Conservation (phyloP, 1,140 invertebrate species). For the Drosophila kepulauana region DNA sequence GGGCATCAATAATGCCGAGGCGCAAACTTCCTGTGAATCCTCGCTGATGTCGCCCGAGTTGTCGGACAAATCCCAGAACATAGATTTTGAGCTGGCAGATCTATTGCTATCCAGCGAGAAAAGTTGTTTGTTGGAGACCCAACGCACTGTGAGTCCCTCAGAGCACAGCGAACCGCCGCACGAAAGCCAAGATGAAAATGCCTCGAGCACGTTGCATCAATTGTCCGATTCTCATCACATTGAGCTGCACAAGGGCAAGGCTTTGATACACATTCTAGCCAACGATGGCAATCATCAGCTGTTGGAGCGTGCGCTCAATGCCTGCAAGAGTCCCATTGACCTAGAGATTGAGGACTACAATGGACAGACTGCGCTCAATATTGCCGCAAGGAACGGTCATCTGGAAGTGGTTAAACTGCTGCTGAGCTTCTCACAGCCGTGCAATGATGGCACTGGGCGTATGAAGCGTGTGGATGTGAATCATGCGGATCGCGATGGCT, state of each 20-base stretch:
- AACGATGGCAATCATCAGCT: constrained; percentile 90
- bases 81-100: constrained; percentile 83
- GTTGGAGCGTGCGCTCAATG: constrained; percentile 88
- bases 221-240: constrained; percentile 85
- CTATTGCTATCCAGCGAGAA: constrained; percentile 80
- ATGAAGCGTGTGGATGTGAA: constrained; percentile 90
- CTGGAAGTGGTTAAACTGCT: constrained; percentile 89
- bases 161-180: constrained; percentile 81
- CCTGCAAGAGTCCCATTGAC: constrained; percentile 86
- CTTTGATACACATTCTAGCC: constrained; percentile 90
- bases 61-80: constrained; percentile 84
- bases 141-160: constrained; percentile 78
- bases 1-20: constrained; percentile 85
- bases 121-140: constrained; percentile 77
- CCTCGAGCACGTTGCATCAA: constrained; percentile 76
- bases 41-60: constrained; percentile 82
- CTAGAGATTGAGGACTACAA: constrained; percentile 90
- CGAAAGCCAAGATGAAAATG: constrained; percentile 81
- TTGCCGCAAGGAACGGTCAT: constrained; percentile 93
- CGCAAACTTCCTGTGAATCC: constrained; percentile 80
- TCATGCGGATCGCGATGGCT: constrained; percentile 94
- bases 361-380: constrained; percentile 93
- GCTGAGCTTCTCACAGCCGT: constrained; percentile 78
- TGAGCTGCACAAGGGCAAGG: constrained; percentile 88
- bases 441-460: constrained; percentile 85